A percentile compares a stretch with the other conserved stretches of the same genome.
phyloP scores from a whole-genome alignment of 2,888 invertebrate genomes.

The Merodon equestris region DNA sequence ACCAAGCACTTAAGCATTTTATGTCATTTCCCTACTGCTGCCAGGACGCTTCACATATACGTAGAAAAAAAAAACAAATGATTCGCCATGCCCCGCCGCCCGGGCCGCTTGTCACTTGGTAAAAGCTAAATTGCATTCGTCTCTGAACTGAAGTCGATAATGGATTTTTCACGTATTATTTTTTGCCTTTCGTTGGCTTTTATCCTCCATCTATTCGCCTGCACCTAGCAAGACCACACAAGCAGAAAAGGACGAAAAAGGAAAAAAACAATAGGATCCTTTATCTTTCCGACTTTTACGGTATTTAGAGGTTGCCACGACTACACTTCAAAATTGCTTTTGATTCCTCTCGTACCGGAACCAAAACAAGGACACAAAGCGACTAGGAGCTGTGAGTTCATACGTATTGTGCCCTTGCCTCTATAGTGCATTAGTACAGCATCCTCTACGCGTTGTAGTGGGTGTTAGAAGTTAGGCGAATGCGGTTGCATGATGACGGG shows the following conservation, averaged over 20 bases:
- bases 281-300: constrained; percentile 21
- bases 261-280: constrained; percentile 6
- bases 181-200: constrained; percentile 3
- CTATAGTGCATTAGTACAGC: neutral
- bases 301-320: constrained; percentile 11
- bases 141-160: constrained; percentile 35
- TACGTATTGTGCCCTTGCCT: too few species aligned
- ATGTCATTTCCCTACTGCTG: neutral
- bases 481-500: constrained; percentile 5
- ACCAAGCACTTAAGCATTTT: constrained; percentile 10
- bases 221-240: neutral
- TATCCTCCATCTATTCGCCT: constrained; percentile 26
- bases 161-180: constrained; percentile 27
- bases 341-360: constrained; percentile 24
- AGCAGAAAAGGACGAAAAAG: constrained; percentile 17
- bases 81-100: neutral
- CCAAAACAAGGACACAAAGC: too few species aligned
- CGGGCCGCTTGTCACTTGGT: too few species aligned
- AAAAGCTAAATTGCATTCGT: constrained; percentile 34
- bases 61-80: neutral
- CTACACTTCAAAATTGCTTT: constrained; percentile 11
- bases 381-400: neutral
- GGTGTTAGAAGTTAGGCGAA: too few species aligned
- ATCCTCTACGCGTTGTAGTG: too few species aligned
- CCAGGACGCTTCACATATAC: neutral